Conservation (phyloP, 2,113 vertebrate genomes). For the Cyphomyrus discorhynchus region DNA sequence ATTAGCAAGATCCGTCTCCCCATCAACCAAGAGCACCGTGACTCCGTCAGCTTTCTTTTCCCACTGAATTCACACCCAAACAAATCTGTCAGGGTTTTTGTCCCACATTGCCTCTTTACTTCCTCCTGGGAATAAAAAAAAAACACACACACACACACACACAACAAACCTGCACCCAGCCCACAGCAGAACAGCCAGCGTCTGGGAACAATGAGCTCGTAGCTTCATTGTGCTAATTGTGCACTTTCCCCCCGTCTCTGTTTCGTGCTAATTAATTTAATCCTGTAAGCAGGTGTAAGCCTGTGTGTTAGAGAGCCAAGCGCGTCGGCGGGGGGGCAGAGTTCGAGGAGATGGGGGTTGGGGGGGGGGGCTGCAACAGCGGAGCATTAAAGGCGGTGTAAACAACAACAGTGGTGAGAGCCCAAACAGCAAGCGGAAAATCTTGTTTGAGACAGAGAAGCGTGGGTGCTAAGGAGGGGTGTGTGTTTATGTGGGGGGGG, state of each 20-base stretch:
- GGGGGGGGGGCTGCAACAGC: slow-evolving; percentile 39
- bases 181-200: slow-evolving; percentile 35
- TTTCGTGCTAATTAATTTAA: slow-evolving; percentile 76
- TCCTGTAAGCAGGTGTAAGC: slow-evolving; percentile 78
- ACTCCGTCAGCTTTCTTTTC: background rate
- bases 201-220: slow-evolving; percentile 36
- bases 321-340: slow-evolving; percentile 49
- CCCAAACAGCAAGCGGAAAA: slow-evolving; percentile 54
- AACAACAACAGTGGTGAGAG: slow-evolving; percentile 49
- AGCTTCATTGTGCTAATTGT: slow-evolving; percentile 56
- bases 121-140: slow-evolving; percentile 4
- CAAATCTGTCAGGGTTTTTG: slow-evolving; percentile 22
- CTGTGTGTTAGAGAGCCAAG: slow-evolving; percentile 61
- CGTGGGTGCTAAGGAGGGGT: slow-evolving; percentile 40
- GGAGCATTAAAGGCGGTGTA: slow-evolving; percentile 44
- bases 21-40: background rate
- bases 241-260: slow-evolving; percentile 52
- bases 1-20: background rate
- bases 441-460: slow-evolving; percentile 48
- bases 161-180: slow-evolving; percentile 23
- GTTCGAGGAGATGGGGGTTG: slow-evolving; percentile 38
- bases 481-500: background rate
- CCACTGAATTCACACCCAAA: slow-evolving; percentile 25
- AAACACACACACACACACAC: background rate
- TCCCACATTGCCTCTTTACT: slow-evolving; percentile 17